Conservation (phyloP, 2,113 vertebrate species). For the Xenotilapia longispinis region DNA sequence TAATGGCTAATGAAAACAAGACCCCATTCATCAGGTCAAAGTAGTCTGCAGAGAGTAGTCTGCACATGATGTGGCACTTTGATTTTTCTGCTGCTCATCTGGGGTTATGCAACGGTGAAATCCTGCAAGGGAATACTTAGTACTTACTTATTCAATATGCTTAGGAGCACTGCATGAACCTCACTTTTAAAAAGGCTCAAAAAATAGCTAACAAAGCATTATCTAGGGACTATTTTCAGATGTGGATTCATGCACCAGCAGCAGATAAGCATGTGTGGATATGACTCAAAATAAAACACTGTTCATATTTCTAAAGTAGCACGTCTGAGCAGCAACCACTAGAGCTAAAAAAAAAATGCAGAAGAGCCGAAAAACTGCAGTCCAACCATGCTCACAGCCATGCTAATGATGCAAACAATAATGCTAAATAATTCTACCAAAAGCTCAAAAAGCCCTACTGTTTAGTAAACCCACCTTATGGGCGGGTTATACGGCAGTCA, state of each 20-base stretch:
- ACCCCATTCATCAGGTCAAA: not conserved
- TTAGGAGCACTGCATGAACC: not conserved
- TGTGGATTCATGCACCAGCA: not conserved
- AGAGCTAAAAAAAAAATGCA: not conserved
- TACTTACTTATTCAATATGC: not conserved
- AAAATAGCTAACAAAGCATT: not conserved
- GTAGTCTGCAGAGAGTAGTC: not conserved
- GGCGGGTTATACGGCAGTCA: fast-evolving
- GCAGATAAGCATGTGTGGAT: not conserved
- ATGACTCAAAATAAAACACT: not conserved
- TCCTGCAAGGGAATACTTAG: not conserved
- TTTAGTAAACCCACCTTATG: not conserved
- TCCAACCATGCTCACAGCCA: not conserved
- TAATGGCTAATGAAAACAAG: not conserved
- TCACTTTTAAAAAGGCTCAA: not conserved
- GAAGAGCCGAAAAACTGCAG: not conserved
- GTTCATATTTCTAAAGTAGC: not conserved
- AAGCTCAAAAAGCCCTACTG: not conserved
- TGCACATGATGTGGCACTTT: not conserved
- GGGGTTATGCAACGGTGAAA: not conserved
- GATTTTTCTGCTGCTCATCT: not conserved
- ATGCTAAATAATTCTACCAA: not conserved
- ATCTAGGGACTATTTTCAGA: not conserved
- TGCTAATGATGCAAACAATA: not conserved
- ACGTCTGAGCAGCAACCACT: not conserved